Evolutionary conservation across 2,113 vertebrate genomes (phyloP).

Genomic region (Aptenodytes forsteri): DNA sequence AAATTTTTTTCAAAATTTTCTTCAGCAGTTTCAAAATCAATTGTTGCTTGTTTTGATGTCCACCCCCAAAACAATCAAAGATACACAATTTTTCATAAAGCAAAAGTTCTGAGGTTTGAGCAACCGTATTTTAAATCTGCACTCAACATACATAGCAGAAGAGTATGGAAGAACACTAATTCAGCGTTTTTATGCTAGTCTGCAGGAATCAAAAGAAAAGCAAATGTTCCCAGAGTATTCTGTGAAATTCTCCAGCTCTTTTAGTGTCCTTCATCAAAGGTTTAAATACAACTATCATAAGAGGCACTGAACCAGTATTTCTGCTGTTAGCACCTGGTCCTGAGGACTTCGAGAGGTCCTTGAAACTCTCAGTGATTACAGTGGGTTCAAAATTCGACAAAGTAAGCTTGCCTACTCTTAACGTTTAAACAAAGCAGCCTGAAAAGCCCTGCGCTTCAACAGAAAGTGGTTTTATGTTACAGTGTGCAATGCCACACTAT

Average conservation of each 20-base stretch:
- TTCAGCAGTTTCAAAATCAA: background rate
- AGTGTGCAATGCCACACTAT: rapidly evolving
- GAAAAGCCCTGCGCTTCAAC: background rate
- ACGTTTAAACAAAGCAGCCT: background rate
- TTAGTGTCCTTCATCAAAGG: background rate
- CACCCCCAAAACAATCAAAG: background rate
- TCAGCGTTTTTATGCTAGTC: background rate
- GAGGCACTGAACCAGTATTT: background rate
- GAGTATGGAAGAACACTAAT: background rate
- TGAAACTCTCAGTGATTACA: background rate
- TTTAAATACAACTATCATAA: background rate
- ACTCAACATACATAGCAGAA: background rate
- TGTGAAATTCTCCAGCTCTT: background rate
- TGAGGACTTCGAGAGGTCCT: background rate
- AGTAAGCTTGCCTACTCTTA: background rate
- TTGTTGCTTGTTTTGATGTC: background rate
- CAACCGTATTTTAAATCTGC: background rate
- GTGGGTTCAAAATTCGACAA: background rate
- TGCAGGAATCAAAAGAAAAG: background rate
- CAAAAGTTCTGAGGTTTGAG: background rate
- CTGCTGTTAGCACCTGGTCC: background rate
- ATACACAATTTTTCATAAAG: background rate
- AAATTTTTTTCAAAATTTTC: background rate
- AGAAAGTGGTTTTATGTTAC: background rate
- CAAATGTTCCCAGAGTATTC: background rate